phyloP scores from a whole-genome alignment of 2,113 vertebrate genomes.

The Coregonus clupeaformis region DNA sequence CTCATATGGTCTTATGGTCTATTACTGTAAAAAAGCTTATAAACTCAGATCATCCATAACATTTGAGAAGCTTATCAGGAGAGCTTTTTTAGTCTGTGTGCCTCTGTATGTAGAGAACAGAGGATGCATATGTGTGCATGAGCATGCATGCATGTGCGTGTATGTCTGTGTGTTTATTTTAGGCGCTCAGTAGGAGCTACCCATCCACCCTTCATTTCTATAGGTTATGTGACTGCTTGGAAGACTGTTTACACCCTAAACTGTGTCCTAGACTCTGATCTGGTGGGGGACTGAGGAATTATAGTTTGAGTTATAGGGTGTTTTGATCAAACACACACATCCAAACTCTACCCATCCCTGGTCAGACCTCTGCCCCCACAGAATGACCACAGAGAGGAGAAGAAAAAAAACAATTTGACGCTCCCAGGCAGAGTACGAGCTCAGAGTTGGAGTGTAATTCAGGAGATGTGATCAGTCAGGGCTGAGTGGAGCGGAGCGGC shows the following conservation, averaged over 20 bases:
- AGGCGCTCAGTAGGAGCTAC: neutral
- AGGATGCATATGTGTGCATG: neutral
- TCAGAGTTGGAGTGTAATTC: conserved; percentile 12
- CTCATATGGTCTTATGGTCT: neutral
- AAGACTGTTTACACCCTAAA: neutral
- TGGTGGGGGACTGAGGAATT: neutral
- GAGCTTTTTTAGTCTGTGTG: neutral
- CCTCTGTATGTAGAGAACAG: neutral
- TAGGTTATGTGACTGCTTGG: neutral
- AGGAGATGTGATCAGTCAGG: conserved; percentile 43
- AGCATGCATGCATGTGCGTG: neutral
- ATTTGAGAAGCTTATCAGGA: neutral
- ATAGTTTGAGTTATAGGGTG: neutral
- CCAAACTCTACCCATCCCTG: neutral
- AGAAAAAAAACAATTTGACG: conserved; percentile 22
- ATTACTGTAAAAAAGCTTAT: neutral
- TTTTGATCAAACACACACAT: neutral
- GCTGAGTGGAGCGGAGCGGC: conserved; percentile 19
- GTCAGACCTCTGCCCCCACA: conserved; percentile 1
- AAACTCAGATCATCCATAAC: neutral
- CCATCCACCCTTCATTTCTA: neutral
- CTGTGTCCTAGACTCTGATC: neutral
- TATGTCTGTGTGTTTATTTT: neutral
- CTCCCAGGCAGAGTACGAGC: conserved; percentile 5
- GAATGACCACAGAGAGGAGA: conserved; percentile 27